These are phyloP conservation scores for Cyclopterus lumpus DNA, from an alignment of 2,797 vertebrate species.

Conservation along the genomic window DNA sequence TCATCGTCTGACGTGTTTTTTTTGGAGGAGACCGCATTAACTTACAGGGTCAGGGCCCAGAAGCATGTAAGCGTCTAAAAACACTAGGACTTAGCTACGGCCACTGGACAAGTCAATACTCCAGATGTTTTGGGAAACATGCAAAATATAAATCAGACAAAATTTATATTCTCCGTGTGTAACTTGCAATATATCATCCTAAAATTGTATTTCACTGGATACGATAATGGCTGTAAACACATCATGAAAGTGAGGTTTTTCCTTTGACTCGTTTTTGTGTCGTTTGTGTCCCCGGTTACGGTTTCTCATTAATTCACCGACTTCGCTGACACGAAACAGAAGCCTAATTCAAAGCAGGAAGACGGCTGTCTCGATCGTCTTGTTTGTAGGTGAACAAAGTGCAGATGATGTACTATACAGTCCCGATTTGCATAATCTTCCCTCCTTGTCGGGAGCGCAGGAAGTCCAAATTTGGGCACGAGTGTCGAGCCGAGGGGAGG, in stretches of 20 bases:
- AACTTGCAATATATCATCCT: conserved; percentile 6
- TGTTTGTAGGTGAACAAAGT: conserved; percentile 47
- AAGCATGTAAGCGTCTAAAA: conserved; percentile 24
- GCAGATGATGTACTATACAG: conserved; percentile 35
- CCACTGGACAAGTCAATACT: conserved; percentile 49
- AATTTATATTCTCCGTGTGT: background rate
- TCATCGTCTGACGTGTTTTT: conserved; percentile 19
- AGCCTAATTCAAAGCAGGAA: conserved; percentile 33
- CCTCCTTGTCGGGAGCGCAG: background rate
- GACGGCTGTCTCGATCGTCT: conserved; percentile 18
- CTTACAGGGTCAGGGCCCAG: conserved; percentile 39
- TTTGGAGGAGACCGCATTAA: background rate
- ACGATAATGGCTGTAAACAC: conserved; percentile 12
- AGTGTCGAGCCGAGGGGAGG: conserved; percentile 7
- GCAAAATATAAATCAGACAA: background rate
- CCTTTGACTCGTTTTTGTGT: conserved; percentile 7
- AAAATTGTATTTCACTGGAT: conserved; percentile 22
- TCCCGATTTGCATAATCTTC: conserved; percentile 41
- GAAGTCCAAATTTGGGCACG: conserved; percentile 22
- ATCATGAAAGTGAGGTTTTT: conserved; percentile 18
- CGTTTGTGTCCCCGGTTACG: conserved; percentile 34
- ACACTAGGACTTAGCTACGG: conserved; percentile 29
- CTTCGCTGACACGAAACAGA: conserved; percentile 40
- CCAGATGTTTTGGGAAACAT: conserved; percentile 38
- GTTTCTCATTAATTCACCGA: conserved; percentile 49